These are phyloP conservation scores for Rhogogaster chlorosoma DNA, from an alignment of 2,888 invertebrate genomes.

Conservation along the genomic window DNA sequence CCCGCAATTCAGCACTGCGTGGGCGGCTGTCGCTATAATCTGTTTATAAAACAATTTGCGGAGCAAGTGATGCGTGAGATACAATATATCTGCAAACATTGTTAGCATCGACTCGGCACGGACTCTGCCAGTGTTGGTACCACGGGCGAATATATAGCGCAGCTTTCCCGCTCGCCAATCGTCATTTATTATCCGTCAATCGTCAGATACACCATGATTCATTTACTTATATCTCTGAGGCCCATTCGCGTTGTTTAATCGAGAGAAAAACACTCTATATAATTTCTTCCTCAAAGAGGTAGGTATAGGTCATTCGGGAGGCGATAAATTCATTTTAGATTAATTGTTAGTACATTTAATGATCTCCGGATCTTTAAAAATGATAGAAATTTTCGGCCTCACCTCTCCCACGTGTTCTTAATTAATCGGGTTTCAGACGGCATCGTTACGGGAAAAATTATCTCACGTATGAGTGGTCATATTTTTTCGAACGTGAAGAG, in stretches of 20 bases:
- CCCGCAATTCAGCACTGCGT: constrained; percentile 79
- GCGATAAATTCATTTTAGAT: background rate
- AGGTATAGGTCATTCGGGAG: background rate
- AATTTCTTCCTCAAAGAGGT: no score
- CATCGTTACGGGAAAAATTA: constrained; percentile 70
- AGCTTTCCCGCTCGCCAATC: constrained; percentile 5
- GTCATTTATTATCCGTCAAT: constrained; percentile 31
- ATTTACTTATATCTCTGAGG: background rate
- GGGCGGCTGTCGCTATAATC: constrained; percentile 84
- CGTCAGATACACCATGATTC: constrained; percentile 3
- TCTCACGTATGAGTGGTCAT: constrained; percentile 75
- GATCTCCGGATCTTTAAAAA: background rate
- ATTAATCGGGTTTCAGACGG: constrained; percentile 72
- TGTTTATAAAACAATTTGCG: constrained; percentile 91
- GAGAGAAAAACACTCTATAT: background rate
- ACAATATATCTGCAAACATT: constrained; percentile 78
- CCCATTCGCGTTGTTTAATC: background rate
- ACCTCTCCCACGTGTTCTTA: constrained; percentile 62
- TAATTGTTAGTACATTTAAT: background rate
- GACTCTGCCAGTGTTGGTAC: constrained; percentile 56
- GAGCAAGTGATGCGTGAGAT: constrained; percentile 85
- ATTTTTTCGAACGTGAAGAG: constrained; percentile 75
- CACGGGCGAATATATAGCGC: background rate
- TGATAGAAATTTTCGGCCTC: background rate
- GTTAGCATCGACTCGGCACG: constrained; percentile 78